Evolutionary conservation across 2,113 vertebrate species (phyloP), one percentile per base, ranked within the genome.

Genomic region (Tauraco erythrolophus): DNA sequence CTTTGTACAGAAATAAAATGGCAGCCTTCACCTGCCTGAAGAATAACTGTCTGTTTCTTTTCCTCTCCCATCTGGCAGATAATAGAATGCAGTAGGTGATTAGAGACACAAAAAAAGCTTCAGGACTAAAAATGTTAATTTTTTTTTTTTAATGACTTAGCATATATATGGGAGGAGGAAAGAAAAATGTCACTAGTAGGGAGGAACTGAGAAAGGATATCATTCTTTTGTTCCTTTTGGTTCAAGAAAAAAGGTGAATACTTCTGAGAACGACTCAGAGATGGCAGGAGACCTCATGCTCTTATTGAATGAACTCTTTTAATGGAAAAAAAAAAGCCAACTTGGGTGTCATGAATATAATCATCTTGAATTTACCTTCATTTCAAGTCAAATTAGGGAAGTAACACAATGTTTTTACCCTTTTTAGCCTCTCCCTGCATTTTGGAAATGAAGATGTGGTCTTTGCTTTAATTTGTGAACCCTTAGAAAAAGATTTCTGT

Each of bases 331-430:
- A 50, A 14, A 23, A 7, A 33, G 54, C 11, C 12, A 76, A 14
- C 3, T 0, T 1, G 4, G 12, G 0, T 64, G 30, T 45, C 3
- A 3, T 37, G 11, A 68, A 39, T 65, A 53, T 37, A 5, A 60
- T 57, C 24, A 31, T 68, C 39, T 81, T 57, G 19, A 68, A 19
- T 2, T 3, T 58, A 25, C 6, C 7, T 68, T 76, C 2, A 24
- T 64, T 58, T 88, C 48, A 71, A 71, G 17, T 30, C 68, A 64
- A 64, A 82, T 71, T 41, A 70, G 4, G n/a, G n/a, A 62, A 39
- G 14, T 12, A 68, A 35, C 5, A 7, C 16, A 31, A 62, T 31
- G 1, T 1, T 60, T 90, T 88, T 70, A 46, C 50, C 8, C 6
- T 74, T 57, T 70, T 21, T 60, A 24, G 4, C 11, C 7, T 62